phyloP scores from a whole-genome alignment of 2,113 vertebrate species.

The Centropus bengalensis region DNA sequence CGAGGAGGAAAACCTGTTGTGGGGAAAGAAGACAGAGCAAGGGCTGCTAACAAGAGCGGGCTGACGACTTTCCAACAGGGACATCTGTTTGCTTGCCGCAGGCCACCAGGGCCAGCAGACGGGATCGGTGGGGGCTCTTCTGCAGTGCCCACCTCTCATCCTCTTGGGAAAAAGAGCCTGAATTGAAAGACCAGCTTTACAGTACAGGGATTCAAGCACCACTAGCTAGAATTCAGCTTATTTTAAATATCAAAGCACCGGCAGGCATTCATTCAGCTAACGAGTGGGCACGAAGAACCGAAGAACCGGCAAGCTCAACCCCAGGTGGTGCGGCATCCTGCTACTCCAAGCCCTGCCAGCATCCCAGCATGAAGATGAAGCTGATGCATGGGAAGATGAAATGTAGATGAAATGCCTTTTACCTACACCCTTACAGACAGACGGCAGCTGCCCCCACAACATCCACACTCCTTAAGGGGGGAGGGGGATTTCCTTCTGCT shows the following conservation, averaged over 20 bases:
- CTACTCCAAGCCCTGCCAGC: not conserved
- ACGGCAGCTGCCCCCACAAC: fast-evolving
- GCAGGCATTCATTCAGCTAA: not conserved
- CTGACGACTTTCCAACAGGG: not conserved
- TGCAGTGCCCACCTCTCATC: not conserved
- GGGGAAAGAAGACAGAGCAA: fast-evolving
- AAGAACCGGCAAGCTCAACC: not conserved
- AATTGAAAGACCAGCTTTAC: slow-evolving; percentile 61
- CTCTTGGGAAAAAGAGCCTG: not conserved
- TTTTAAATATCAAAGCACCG: not conserved
- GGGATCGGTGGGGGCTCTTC: not conserved
- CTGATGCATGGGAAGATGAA: not conserved
- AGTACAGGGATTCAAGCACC: slow-evolving; percentile 68
- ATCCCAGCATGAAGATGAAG: not conserved
- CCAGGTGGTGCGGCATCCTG: fast-evolving
- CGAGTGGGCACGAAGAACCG: fast-evolving
- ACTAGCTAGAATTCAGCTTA: not conserved
- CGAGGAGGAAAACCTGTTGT: not conserved
- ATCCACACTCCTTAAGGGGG: fast-evolving
- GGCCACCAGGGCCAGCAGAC: not conserved
- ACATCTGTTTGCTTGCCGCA: fast-evolving
- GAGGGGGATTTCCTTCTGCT: not conserved
- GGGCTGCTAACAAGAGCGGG: not conserved
- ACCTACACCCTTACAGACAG: not conserved
- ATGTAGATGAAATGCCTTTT: not conserved